Evolutionary conservation across 2,797 vertebrate genomes (phyloP).

Genomic region (Gouania willdenowi): DNA sequence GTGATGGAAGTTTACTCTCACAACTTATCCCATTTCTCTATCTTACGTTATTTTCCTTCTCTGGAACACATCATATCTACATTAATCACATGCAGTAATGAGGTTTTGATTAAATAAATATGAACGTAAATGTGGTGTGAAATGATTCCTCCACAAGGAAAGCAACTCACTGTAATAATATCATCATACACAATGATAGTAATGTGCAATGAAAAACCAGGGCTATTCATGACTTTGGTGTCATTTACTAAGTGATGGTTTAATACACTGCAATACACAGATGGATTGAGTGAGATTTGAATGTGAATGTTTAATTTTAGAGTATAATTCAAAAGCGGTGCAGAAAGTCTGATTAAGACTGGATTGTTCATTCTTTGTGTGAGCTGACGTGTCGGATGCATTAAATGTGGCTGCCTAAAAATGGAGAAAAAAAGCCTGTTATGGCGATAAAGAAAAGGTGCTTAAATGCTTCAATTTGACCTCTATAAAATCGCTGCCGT

Average conservation of each 20-base stretch:
- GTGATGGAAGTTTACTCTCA: too few relatives aligned
- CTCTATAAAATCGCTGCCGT: slow-evolving; percentile 1
- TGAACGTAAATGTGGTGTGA: slow-evolving; percentile 1
- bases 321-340: not conserved
- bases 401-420: too few relatives aligned
- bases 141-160: not conserved
- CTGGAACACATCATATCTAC: too few relatives aligned
- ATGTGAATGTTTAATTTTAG: not conserved
- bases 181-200: not conserved
- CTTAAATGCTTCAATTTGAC: not conserved
- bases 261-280: not conserved
- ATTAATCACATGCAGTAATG: too few relatives aligned
- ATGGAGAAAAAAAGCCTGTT: not conserved
- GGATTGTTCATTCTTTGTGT: too few relatives aligned
- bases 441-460: not conserved
- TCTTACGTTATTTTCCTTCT: too few relatives aligned
- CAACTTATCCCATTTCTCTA: too few relatives aligned
- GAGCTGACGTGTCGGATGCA: too few relatives aligned
- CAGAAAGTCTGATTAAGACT: not conserved
- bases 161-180: not conserved
- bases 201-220: slow-evolving; percentile 1
- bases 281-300: not conserved
- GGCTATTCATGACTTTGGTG: not conserved
- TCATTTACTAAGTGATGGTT: not conserved
- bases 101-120: not conserved